Evolutionary conservation across 1,140 invertebrate species (phyloP).

Genomic region (Bicyclus anynana): DNA sequence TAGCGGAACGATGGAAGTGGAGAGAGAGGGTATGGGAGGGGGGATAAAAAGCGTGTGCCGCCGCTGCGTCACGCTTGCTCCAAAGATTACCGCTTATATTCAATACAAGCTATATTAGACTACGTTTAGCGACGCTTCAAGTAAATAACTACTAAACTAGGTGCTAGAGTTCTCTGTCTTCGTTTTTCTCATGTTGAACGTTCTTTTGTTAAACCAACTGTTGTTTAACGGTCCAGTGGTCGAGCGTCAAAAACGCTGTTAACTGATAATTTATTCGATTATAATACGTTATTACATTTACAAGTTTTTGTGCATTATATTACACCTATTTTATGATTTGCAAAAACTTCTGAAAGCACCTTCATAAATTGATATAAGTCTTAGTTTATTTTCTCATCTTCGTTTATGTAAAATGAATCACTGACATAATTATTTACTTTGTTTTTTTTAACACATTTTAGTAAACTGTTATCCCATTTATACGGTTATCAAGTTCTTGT

Average conservation of each 20-base stretch:
- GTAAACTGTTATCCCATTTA: too few species aligned
- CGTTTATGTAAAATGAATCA: background rate
- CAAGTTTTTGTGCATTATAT: constrained; percentile 1
- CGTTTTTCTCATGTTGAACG: constrained; percentile 29
- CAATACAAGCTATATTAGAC: constrained; percentile 42
- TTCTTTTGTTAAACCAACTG: constrained; percentile 26
- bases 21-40: constrained; percentile 9
- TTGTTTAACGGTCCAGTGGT: constrained; percentile 40
- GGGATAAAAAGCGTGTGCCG: constrained; percentile 40
- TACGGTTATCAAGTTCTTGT: too few species aligned
- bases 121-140: constrained; percentile 49
- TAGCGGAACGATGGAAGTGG: constrained; percentile 54
- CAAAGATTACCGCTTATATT: constrained; percentile 30
- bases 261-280: constrained; percentile 20
- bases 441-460: background rate
- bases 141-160: constrained; percentile 42
- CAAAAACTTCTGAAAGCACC: background rate
- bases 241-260: constrained; percentile 8
- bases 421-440: background rate
- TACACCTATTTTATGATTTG: background rate
- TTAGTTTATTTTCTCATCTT: background rate
- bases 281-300: constrained; percentile 8
- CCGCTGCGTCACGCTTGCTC: constrained; percentile 41
- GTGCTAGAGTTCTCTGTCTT: constrained; percentile 27
- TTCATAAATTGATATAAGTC: background rate